These are phyloP conservation scores for Hymenopus coronatus DNA, from an alignment of 2,888 invertebrate genomes.

Conservation along the genomic window DNA sequence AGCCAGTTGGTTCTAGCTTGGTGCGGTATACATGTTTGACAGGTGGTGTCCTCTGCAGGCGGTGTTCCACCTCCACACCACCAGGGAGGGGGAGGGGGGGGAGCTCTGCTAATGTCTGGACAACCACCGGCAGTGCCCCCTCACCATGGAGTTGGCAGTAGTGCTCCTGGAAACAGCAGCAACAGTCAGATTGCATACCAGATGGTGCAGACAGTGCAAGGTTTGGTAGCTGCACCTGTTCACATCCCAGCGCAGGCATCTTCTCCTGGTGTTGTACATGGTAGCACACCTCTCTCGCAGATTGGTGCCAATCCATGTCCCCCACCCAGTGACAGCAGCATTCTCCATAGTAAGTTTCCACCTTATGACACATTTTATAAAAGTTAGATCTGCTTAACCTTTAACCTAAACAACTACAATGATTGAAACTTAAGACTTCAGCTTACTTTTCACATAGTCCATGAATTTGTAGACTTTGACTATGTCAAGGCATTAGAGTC, in stretches of 20 bases:
- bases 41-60: constrained; percentile 54
- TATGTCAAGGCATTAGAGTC: too few species aligned
- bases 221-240: constrained; percentile 38
- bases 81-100: constrained; percentile 20
- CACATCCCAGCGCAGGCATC: constrained; percentile 41
- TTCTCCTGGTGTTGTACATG: constrained; percentile 63
- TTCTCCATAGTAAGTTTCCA: constrained; percentile 47
- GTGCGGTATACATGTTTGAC: constrained; percentile 41
- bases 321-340: constrained; percentile 51
- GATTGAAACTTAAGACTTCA: too few species aligned
- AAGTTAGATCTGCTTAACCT: too few species aligned
- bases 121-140: not conserved
- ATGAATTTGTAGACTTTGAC: too few species aligned
- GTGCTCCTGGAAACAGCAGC: constrained; percentile 30
- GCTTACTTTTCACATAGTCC: too few species aligned
- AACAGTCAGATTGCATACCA: constrained; percentile 28
- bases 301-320: constrained; percentile 73
- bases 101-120: constrained; percentile 27
- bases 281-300: constrained; percentile 82
- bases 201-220: constrained; percentile 34
- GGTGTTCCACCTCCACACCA: constrained; percentile 40
- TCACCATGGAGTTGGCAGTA: constrained; percentile 15
- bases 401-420: too few species aligned
- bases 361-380: too few species aligned
- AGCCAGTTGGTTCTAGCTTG: constrained; percentile 18